Evolutionary conservation across 1,140 invertebrate genomes (phyloP), one percentile per base, ranked within the genome.

Genomic region (Diorhabda sublineata): DNA sequence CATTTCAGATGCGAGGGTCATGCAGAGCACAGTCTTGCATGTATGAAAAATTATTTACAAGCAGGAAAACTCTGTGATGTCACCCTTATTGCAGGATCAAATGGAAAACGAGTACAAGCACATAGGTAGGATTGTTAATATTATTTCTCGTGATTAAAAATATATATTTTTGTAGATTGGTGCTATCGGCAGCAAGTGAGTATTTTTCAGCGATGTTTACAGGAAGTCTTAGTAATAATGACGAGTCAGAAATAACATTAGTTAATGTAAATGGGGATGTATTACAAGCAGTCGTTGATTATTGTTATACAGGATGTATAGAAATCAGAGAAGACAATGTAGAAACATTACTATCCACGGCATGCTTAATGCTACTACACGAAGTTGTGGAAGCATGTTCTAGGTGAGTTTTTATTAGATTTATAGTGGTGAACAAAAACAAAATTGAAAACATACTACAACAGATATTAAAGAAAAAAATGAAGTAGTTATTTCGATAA

Each of bases 141-240:
- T 52, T n/a, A 52, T 52, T 8, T 52, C n/a, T 4, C 2, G n/a
- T 52, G 6, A 8, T 52, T 52, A 52, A 52, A 52, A 52, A 8
- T 52, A 3, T 52, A 8, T 2, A 52, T 52, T 52, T 52, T 67
- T 82, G 79, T 75, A 90, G 88, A 79, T 82, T 97, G 68, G 91
- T 97, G 66, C 85, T 97, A 60, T 91, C 92, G 76, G 92, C 94
- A 68, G 92, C 92, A 60, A 96, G 93, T 75, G 93, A 96, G 83
- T 98, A 97, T 82, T 98, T 98, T 85, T 89, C 92, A 61, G 94
- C 94, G 58, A 97, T 97, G 95, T 98, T 98, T 80, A 96, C 93
- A 43, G 92, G 90, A 73, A 90, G 91, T 71, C 82, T 97, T 64
- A 84, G 89, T 75, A 95, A 97, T 85, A 88, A 94, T n/a, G 88